Percentiles rank a stretch among this genome's conserved stretches.
Conservation (phyloP, 2,797 vertebrate genomes). For the Chiroxiphia lanceolata region DNA sequence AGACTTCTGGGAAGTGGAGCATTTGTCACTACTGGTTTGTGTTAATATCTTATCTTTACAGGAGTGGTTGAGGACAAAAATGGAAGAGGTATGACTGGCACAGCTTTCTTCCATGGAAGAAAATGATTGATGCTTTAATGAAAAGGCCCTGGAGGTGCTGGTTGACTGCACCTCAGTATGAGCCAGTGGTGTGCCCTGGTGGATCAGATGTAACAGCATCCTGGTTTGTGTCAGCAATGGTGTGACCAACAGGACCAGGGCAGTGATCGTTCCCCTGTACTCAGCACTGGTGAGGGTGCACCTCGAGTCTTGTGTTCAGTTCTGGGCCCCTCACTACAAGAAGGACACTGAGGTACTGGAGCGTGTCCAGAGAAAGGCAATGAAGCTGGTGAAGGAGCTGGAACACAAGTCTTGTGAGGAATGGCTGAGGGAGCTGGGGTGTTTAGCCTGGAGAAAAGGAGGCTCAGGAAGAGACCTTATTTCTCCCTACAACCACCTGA, state of each 20-base stretch:
- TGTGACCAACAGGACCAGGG: background rate
- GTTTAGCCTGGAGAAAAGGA: background rate
- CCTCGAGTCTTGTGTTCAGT: rapidly evolving
- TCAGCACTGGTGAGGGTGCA: background rate
- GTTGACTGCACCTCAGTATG: background rate
- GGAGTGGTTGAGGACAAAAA: background rate
- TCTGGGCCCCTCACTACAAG: background rate
- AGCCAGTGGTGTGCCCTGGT: background rate
- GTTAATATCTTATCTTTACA: background rate
- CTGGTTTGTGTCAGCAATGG: background rate
- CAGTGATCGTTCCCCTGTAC: background rate
- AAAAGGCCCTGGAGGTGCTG: background rate
- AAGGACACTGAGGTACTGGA: background rate
- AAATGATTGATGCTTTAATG: background rate
- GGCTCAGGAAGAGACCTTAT: background rate
- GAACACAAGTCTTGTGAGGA: background rate
- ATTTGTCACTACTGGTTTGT: background rate
- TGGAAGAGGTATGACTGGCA: background rate
- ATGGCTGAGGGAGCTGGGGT: background rate
- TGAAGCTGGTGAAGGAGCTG: background rate
- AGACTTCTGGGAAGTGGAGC: background rate
- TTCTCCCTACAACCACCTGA: background rate
- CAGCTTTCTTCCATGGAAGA: background rate
- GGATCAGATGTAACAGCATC: background rate
- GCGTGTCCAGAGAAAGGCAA: background rate